Percentiles rank a stretch among this genome's conserved stretches.
Evolutionary conservation across 2,797 vertebrate species (phyloP).

Genomic region (Holocentrus rufus): DNA sequence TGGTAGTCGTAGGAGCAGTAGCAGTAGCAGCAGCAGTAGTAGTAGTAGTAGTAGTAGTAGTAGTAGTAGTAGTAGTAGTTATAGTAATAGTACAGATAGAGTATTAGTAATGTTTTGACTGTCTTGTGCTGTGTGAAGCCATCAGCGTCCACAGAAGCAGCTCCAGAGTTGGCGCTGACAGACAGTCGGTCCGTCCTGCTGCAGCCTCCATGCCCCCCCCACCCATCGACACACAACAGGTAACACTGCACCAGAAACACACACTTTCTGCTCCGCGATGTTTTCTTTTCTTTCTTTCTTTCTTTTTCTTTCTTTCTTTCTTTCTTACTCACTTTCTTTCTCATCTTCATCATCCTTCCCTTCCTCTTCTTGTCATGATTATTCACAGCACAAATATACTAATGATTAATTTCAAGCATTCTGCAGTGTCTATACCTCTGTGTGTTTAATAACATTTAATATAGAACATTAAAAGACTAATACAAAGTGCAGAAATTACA

Average conservation of each 20-base stretch:
- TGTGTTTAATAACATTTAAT: too few relatives aligned
- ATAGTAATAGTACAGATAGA: neutral
- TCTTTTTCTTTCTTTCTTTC: neutral
- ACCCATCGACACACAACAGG: slow-evolving; percentile 30
- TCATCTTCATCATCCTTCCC: too few relatives aligned
- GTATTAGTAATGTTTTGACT: neutral
- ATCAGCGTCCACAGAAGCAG: slow-evolving; percentile 70
- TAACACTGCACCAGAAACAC: too few relatives aligned
- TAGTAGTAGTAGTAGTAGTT: neutral
- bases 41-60: neutral
- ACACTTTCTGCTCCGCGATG: too few relatives aligned
- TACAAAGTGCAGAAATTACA: neutral
- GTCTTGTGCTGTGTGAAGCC: slow-evolving; percentile 30
- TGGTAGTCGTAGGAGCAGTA: neutral
- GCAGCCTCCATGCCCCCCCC: slow-evolving; percentile 44
- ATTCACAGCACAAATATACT: too few relatives aligned
- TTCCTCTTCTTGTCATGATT: too few relatives aligned
- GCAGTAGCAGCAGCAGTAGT: neutral
- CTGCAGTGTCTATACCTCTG: too few relatives aligned
- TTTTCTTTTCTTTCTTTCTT: slow-evolving; percentile 4
- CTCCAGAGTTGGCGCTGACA: slow-evolving; percentile 72
- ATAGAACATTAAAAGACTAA: too few relatives aligned
- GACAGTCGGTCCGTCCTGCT: slow-evolving; percentile 64
- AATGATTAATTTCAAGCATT: too few relatives aligned
- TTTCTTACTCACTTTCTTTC: too few relatives aligned